Conservation (phyloP, 30 jellyfish, hydroid and myxozoan species). For the Cassiopea xamachana region DNA sequence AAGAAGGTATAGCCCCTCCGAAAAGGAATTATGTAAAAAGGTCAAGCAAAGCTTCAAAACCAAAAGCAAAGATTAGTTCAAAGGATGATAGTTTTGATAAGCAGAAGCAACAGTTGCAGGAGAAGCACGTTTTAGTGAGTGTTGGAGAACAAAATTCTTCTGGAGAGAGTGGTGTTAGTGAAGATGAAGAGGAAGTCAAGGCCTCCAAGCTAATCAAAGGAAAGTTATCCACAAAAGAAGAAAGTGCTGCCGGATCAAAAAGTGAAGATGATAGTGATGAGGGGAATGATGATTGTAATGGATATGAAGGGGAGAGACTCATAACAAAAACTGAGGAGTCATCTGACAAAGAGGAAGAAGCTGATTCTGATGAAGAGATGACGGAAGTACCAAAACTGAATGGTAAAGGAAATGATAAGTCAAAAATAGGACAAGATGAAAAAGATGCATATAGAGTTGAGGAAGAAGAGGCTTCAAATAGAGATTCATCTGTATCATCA, state of each 20-base stretch:
- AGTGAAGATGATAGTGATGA: constrained; percentile 47
- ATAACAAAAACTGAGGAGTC: constrained; percentile 19
- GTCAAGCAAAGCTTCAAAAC: not conserved
- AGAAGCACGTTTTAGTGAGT: not conserved
- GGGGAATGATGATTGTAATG: not conserved
- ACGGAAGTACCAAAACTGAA: constrained; percentile 39
- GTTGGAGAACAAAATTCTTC: not conserved
- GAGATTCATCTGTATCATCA: constrained; percentile 26
- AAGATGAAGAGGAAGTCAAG: constrained; percentile 55
- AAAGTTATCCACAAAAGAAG: constrained; percentile 53
- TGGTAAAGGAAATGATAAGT: constrained; percentile 11
- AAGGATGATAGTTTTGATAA: constrained; percentile 75
- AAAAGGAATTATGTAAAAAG: not conserved
- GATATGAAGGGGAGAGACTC: constrained; percentile 10
- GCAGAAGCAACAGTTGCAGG: constrained; percentile 34
- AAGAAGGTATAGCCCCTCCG: constrained; percentile 47
- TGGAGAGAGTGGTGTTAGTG: constrained; percentile 39
- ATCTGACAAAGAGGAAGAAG: constrained; percentile 20
- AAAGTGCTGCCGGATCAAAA: constrained; percentile 43
- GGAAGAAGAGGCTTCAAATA: constrained; percentile 45
- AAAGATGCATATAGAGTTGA: constrained; percentile 39
- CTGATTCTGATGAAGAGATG: constrained; percentile 49
- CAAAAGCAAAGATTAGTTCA: constrained; percentile 13
- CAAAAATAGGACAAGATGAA: not conserved
- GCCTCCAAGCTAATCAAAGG: constrained; percentile 28